phyloP scores from a whole-genome alignment of 2,113 vertebrate genomes.

The Eira barbara region DNA sequence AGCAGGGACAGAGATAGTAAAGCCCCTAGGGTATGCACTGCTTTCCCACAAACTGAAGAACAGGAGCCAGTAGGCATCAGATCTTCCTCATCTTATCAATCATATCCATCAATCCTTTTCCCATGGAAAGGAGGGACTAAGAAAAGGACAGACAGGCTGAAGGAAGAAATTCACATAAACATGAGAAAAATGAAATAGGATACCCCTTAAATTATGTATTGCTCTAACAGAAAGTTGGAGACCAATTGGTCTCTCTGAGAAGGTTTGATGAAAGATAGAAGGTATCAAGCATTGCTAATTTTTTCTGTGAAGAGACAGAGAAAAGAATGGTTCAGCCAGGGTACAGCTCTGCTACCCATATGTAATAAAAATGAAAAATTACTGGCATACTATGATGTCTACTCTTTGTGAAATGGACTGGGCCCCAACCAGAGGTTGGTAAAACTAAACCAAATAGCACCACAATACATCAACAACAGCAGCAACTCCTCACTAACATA shows the following conservation, averaged over 20 bases:
- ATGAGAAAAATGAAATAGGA: not conserved
- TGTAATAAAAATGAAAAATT: not conserved
- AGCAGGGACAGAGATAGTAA: not conserved
- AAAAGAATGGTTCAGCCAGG: not conserved
- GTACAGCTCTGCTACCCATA: not conserved
- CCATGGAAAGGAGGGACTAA: not conserved
- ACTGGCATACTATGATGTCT: not conserved
- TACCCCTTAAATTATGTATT: not conserved
- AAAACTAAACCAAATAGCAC: not conserved
- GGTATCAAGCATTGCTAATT: not conserved
- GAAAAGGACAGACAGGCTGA: not conserved
- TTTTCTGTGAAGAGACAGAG: not conserved
- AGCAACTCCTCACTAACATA: not conserved
- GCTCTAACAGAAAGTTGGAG: not conserved
- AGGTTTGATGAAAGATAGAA: not conserved
- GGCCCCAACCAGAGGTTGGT: not conserved
- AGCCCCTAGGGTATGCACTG: not conserved
- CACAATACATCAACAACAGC: fast-evolving
- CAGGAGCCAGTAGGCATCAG: not conserved
- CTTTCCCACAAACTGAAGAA: not conserved
- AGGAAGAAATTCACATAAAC: not conserved
- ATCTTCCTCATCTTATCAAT: not conserved
- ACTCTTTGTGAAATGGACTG: not conserved
- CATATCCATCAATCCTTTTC: not conserved
- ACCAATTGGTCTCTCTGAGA: not conserved